Conservation (phyloP, 2,797 vertebrate species). For the Crax fasciolata region DNA sequence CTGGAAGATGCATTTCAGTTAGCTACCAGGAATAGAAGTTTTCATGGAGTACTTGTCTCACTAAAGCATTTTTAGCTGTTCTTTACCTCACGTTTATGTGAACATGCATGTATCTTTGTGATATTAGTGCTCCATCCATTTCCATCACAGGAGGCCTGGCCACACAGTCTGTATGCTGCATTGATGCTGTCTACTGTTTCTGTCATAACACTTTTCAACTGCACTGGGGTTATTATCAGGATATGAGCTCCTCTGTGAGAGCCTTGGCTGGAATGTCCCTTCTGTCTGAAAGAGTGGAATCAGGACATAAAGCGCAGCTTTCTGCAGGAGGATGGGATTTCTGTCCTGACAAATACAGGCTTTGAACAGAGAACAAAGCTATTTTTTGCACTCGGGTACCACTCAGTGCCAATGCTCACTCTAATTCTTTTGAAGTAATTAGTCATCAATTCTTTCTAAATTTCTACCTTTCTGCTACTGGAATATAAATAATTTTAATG, state of each 20-base stretch:
- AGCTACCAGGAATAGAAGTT: neutral
- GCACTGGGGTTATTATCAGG: neutral
- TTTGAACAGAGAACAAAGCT: neutral
- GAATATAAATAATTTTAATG: conserved; percentile 7
- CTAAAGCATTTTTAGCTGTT: neutral
- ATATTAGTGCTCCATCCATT: neutral
- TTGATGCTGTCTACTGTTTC: neutral
- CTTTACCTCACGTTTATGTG: neutral
- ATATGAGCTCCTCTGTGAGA: neutral
- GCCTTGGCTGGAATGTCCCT: neutral
- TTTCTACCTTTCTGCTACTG: neutral
- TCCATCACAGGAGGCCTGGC: neutral
- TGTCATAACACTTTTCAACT: neutral
- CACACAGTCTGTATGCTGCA: neutral
- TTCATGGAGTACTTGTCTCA: neutral
- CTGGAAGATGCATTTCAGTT: neutral
- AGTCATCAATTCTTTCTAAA: neutral
- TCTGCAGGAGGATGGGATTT: neutral
- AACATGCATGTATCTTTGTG: neutral
- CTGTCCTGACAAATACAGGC: neutral
- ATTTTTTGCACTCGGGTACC: neutral
- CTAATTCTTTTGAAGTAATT: conserved; percentile 12
- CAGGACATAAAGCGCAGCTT: neutral
- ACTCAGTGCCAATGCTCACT: neutral
- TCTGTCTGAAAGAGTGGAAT: neutral